Base-by-base conservation (phyloP, 2,113 vertebrate genomes). In the Ctenomys sociabilis region DNA sequence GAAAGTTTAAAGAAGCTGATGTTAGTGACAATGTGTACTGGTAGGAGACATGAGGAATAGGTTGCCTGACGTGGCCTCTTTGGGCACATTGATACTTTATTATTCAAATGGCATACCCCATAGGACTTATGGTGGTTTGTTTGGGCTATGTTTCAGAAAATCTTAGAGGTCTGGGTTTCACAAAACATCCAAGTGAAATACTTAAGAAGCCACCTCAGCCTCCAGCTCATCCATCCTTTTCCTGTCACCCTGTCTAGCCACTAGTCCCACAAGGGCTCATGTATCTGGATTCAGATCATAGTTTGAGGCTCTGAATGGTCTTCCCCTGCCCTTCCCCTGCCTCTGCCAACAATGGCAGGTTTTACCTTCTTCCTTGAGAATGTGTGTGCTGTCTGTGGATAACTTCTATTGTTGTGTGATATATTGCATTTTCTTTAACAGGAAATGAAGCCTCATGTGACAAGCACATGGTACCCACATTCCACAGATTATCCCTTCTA, bases 291-390 rank as follows among this genome's bases (percentile, higher is more conserved):
- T 22, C 12, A 1, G 43, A 4, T 2, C 16, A 57, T n/a, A 1
- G 0, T 30, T 5, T 37, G 40, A 12, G 61, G 40, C 26, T 12
- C 75, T 37, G 7, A 81, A 5, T 7, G 17, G 7, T 40, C 28
- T 26, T 35, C 35, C 1, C n/a, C 0, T 16, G 17, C 6, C 4
- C 14, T 49, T 26, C 45, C 52, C 5, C 14, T 26, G 3, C 10
- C 1, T 19, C 13, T 3, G 4, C 43, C 2, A 19, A 57, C 54
- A 17, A 43, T 7, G 6, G 63, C 7, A 1, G 61, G 10, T 14
- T 45, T 86, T 24, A 17, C 40, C 28, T 26, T 88, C 32, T 19
- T 26, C 49, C 43, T 63, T 59, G 54, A 63, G 22, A 83, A 17
- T 12, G 49, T 35, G 9, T 0, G 12, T 26, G 6, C 8, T 21